Evolutionary conservation across 2,888 invertebrate genomes (phyloP), one percentile per base, ranked within the genome.

Genomic region (Ichneumoninae sp.): DNA sequence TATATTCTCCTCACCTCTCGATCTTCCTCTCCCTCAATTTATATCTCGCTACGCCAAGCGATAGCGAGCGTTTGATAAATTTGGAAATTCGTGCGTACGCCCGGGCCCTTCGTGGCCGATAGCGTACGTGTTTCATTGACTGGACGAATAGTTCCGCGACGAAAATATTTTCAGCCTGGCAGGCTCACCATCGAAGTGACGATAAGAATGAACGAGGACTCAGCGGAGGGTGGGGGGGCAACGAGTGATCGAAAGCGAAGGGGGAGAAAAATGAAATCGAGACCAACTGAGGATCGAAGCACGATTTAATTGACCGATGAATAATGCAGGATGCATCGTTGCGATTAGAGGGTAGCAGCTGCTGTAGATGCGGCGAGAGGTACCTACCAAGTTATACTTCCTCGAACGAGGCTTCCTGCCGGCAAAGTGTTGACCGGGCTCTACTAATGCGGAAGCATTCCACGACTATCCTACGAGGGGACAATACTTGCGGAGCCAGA

Each of bases 401-500:
- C 92, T 92, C 90, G 91, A 91, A 89, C 88, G 83, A 89, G 88
- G 89, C 90, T 91, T 92, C 92, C 91, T 91, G 92, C 89, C 89
- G 92, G 66, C 69, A 66, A 90, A 88, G 84, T 92, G 90, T 89
- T 91, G 92, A 86, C 92, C 88, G 82, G 57, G 57, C 65, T 57
- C 75, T 54, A 70, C 79, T 74, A 78, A 81, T 79, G 83, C 80
- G 81, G 82, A 82, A 81, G 85, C 83, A 81, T 75, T 65, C 69
- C 33, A 71, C 81, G 68, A 47, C 75, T 70, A 83, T 60, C 22
- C 83, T 73, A 85, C 83, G 84, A 87, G 89, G 87, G 89, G 92
- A 91, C 92, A 91, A 90, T 88, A 90, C 86, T 89, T 91, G 83
- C 71, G 88, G 88, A 81, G 86, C 84, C 85, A 86, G 65, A 70